Conservation (phyloP, 2,888 invertebrate species). For the Melanostoma scalare region DNA sequence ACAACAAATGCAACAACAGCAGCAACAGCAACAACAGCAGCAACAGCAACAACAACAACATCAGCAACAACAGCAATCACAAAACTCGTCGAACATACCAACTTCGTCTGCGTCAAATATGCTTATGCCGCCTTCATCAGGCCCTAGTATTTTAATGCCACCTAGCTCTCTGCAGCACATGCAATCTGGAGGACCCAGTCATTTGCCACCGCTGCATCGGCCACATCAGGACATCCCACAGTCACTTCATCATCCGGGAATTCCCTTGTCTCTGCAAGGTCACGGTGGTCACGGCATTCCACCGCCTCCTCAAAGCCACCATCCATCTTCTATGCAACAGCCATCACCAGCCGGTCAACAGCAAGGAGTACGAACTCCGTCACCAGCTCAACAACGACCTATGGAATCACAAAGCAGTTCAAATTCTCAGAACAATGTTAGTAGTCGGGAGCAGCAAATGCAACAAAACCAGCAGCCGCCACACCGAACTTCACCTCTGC, state of each 20-base stretch:
- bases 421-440: conserved; percentile 52
- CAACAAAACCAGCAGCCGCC: conserved; percentile 76
- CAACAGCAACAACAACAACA: conserved; percentile 53
- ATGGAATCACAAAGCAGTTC: conserved; percentile 62
- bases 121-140: conserved; percentile 82
- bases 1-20: conserved; percentile 59
- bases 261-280: conserved; percentile 79
- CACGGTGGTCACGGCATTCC: conserved; percentile 75
- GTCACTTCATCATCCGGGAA: conserved; percentile 81
- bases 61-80: conserved; percentile 76
- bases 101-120: conserved; percentile 81
- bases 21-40: conserved; percentile 74
- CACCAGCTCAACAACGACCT: conserved; percentile 79
- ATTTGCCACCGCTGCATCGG: conserved; percentile 79
- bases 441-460: conserved; percentile 75
- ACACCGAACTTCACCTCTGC: conserved; percentile 81
- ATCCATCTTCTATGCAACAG: conserved; percentile 75
- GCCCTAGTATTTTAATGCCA: conserved; percentile 74
- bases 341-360: conserved; percentile 73
- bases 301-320: conserved; percentile 78
- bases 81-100: conserved; percentile 68
- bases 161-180: conserved; percentile 76
- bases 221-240: conserved; percentile 81
- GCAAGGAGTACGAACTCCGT: conserved; percentile 79
- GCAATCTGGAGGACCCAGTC: conserved; percentile 74